Percentiles rank a stretch among this genome's conserved stretches.
Evolutionary conservation across 2,888 invertebrate genomes (phyloP).

Genomic region (Lithophane ornitopus): DNA sequence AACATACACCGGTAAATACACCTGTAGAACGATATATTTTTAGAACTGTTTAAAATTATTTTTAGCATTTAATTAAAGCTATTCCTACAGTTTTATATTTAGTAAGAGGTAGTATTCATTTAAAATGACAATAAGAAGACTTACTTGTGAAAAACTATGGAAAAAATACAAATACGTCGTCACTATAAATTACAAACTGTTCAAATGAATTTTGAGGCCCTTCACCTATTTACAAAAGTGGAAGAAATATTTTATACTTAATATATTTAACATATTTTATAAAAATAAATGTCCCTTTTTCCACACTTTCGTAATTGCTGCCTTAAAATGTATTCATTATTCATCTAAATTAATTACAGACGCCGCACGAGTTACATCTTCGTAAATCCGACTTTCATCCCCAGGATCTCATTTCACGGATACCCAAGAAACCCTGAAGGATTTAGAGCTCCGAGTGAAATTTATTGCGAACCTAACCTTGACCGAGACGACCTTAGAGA

Average conservation of each 20-base stretch:
- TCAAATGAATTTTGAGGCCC: background rate
- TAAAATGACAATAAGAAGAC: background rate
- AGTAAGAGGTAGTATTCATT: slow-evolving; percentile 15
- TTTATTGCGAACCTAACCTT: slow-evolving; percentile 50
- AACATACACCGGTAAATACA: slow-evolving; percentile 61
- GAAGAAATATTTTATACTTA: background rate
- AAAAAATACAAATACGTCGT: background rate
- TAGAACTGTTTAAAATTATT: slow-evolving; percentile 44
- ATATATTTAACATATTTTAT: background rate
- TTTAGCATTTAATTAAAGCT: slow-evolving; percentile 11
- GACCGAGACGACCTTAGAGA: slow-evolving; percentile 17
- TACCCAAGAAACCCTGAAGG: slow-evolving; percentile 31
- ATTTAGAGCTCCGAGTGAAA: slow-evolving; percentile 37
- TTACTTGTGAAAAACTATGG: slow-evolving; percentile 4
- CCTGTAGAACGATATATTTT: slow-evolving; percentile 60
- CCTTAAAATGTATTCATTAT: background rate
- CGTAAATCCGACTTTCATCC: slow-evolving; percentile 5
- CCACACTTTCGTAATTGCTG: background rate
- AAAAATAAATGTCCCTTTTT: background rate
- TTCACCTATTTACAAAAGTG: background rate
- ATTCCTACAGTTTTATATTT: background rate
- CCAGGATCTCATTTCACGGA: slow-evolving; percentile 19
- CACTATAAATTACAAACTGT: background rate
- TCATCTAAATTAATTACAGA: slow-evolving; percentile 7
- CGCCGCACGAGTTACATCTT: slow-evolving; percentile 3